Conservation (phyloP, 2,797 vertebrate genomes). For the Perodicticus potto region DNA sequence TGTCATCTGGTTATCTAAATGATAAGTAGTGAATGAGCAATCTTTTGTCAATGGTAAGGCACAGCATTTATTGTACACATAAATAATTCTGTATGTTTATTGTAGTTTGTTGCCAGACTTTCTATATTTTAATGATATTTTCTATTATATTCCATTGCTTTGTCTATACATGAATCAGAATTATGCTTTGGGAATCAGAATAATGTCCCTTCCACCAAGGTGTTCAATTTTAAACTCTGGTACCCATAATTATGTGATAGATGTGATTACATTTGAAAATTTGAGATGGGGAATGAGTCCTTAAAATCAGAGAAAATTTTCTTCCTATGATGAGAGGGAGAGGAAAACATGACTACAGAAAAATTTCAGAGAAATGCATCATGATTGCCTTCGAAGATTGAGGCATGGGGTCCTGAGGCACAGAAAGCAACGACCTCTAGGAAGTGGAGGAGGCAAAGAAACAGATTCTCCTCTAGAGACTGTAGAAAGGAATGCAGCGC, state of each 20-base stretch:
- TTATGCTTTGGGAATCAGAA: neutral
- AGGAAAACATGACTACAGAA: neutral
- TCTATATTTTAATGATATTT: conserved; percentile 35
- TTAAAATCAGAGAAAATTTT: neutral
- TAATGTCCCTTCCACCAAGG: neutral
- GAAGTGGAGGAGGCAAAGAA: neutral
- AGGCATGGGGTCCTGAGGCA: neutral
- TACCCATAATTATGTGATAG: neutral
- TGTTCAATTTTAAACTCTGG: neutral
- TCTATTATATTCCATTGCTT: neutral
- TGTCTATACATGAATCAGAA: neutral
- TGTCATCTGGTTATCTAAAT: conserved; percentile 3
- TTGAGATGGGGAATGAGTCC: neutral
- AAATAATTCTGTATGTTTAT: neutral
- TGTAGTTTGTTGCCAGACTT: conserved; percentile 6
- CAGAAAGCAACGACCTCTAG: neutral
- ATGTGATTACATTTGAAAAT: neutral
- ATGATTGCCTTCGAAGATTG: neutral
- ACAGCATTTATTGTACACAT: neutral
- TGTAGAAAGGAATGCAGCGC: neutral
- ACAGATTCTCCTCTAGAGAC: neutral
- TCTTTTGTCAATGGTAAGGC: conserved; percentile 27
- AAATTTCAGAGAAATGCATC: neutral
- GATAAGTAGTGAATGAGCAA: conserved; percentile 13
- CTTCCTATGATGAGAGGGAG: neutral